Evolutionary conservation across 2,113 vertebrate species (phyloP).

Genomic region (Odocoileus hemionus): DNA sequence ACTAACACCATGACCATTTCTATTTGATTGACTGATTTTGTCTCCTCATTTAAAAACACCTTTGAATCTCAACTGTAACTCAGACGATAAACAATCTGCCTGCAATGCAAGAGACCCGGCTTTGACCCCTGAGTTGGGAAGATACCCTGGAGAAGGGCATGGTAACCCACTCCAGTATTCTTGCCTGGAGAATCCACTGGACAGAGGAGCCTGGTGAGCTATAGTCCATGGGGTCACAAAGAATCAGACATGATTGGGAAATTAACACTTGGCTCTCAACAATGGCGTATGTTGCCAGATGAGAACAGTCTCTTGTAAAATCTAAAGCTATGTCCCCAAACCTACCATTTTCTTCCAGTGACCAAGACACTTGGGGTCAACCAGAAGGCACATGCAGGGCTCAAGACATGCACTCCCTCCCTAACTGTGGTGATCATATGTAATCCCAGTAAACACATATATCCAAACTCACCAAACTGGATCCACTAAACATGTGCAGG

Average conservation of each 20-base stretch:
- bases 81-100: background rate
- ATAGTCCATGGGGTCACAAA: background rate
- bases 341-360: background rate
- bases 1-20: background rate
- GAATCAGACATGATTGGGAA: background rate
- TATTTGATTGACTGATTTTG: background rate
- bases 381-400: background rate
- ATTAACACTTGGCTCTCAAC: background rate
- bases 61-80: background rate
- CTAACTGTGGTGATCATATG: background rate
- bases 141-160: background rate
- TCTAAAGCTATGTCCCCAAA: background rate
- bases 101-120: background rate
- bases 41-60: conserved; percentile 8
- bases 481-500: background rate
- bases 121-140: background rate
- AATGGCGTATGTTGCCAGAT: background rate
- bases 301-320: background rate
- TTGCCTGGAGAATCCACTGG: background rate
- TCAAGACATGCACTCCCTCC: background rate
- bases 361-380: background rate
- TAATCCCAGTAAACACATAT: background rate
- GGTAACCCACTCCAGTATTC: background rate
- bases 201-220: background rate
- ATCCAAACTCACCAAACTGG: background rate